Evolutionary conservation across 1,140 invertebrate genomes (phyloP), one percentile per base, ranked within the genome.

Genomic region (Leptinotarsa lineolata): DNA sequence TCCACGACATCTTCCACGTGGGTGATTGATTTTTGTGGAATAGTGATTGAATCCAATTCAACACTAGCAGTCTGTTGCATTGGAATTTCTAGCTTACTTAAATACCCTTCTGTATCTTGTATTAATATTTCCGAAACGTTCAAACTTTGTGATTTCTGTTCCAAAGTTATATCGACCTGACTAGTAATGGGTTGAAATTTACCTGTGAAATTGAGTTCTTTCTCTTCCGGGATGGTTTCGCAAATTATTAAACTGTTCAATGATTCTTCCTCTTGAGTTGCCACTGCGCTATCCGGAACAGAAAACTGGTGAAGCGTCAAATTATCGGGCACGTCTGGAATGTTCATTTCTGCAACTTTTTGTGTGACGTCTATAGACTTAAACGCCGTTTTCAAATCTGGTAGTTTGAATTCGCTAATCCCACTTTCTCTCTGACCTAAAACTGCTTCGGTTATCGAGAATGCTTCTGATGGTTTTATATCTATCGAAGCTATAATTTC

Each of bases 161-260:
- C 85, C 59, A 89, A 80, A 6, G 74, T 78, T 4, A 87, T 71
- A n/a, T 85, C 80, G 3, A 84, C 87, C 70, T 77, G 84, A 46
- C 82, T 81, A 24, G 77, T 79, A 59, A 74, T 72, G 46, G 85
- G 83, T 77, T 81, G 71, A 74, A 85, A 84, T 77, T 80, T 78
- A 13, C 77, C 83, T 61, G 70, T 68, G 74, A 86, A 85, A 61
- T 78, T 67, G 39, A 61, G 70, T 80, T 86, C 85, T 74, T 70
- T 80, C 74, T 86, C 83, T 80, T 83, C 77, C 48, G 70, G 61
- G 18, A 78, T 59, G 74, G 78, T 83, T 78, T 84, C 81, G 16
- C 78, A 78, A 44, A 84, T 64, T n/a, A 81, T 77, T 20, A 84
- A 30, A 74, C 79, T 77, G 22, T 59, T 73, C 15, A 79, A 67